Conservation (phyloP, 2,113 vertebrate genomes). For the Malurus elegans region DNA sequence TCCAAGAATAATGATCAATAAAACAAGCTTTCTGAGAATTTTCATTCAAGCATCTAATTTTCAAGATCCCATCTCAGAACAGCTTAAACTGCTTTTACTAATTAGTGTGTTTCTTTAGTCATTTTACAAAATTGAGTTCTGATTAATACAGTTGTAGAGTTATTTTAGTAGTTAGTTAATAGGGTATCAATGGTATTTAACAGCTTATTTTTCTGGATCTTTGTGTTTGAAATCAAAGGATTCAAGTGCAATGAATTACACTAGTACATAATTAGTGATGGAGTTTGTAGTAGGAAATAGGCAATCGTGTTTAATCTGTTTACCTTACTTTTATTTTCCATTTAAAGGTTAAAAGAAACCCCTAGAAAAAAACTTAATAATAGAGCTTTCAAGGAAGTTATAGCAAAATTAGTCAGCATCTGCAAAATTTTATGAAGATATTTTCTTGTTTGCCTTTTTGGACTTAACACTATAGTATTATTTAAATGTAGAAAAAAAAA, state of each 20-base stretch:
- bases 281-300: background rate
- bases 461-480: background rate
- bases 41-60: background rate
- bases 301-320: background rate
- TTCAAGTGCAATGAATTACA: background rate
- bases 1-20: background rate
- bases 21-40: background rate
- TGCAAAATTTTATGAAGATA: background rate
- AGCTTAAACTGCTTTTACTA: background rate
- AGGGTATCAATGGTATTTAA: background rate
- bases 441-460: background rate
- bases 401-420: background rate
- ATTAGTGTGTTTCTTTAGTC: background rate
- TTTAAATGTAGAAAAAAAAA: background rate
- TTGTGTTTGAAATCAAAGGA: background rate
- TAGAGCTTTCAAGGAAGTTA: background rate
- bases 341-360: background rate
- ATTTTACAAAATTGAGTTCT: background rate
- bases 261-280: background rate
- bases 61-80: background rate
- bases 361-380: background rate
- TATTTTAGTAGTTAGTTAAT: background rate
- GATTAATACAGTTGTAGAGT: background rate
- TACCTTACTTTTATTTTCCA: background rate
- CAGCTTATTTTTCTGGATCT: background rate